Conservation (phyloP, 2,888 invertebrate genomes). For the Lampropteryx suffumata region DNA sequence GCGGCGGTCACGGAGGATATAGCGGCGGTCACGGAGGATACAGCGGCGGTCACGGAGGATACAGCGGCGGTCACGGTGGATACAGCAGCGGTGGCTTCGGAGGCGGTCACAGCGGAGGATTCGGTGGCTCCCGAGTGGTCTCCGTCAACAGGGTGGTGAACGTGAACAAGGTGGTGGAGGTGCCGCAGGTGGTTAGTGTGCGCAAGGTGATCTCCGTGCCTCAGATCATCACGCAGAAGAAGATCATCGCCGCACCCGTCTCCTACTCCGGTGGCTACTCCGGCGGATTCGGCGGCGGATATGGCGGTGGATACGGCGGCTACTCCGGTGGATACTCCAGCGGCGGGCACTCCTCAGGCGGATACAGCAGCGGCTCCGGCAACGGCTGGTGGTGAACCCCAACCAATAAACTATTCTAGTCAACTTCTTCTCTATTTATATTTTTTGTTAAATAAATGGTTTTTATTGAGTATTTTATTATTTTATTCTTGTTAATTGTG, state of each 20-base stretch:
- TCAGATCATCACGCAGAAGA: conserved; percentile 36
- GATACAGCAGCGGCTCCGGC: conserved; percentile 24
- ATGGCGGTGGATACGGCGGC: conserved; percentile 16
- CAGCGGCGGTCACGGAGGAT: conserved; percentile 20
- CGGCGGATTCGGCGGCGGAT: conserved; percentile 15
- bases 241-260: conserved; percentile 28
- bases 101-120: conserved; percentile 26
- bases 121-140: conserved; percentile 43
- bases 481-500: no score
- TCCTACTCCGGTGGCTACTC: conserved; percentile 15
- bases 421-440: not conserved
- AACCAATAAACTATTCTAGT: conserved; percentile 1
- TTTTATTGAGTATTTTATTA: no score
- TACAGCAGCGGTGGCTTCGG: conserved; percentile 24
- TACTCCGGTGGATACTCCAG: conserved; percentile 14
- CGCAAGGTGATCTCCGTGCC: conserved; percentile 39
- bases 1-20: not conserved
- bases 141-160: conserved; percentile 48
- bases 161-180: conserved; percentile 45
- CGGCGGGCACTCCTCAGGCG: conserved; percentile 21
- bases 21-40: conserved; percentile 9
- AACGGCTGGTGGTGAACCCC: conserved; percentile 28
- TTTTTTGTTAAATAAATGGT: no score
- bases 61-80: conserved; percentile 14
- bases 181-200: conserved; percentile 44